Conservation (phyloP, 2,888 invertebrate genomes). For the Epinotia ramella region DNA sequence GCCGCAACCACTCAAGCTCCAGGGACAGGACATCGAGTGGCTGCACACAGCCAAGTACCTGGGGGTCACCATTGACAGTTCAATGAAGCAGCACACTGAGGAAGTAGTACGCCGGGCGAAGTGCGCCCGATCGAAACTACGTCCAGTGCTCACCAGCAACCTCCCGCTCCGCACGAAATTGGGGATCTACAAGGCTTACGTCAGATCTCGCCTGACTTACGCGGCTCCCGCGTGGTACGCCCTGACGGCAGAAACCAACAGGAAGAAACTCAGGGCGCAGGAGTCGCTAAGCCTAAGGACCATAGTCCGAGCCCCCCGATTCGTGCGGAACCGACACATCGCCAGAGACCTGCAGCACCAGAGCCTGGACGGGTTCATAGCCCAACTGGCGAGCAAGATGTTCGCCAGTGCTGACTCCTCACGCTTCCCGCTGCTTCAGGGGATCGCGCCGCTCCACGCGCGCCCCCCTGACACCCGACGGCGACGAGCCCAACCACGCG, state of each 20-base stretch:
- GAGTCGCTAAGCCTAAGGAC: neutral
- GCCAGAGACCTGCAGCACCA: too few species aligned
- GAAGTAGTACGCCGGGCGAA: neutral
- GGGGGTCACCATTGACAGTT: too few species aligned
- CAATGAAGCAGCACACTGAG: neutral
- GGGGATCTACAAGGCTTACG: constrained; percentile 24
- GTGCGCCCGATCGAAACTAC: neutral
- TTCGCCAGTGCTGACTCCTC: too few species aligned
- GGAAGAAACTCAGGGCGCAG: neutral
- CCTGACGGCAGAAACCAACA: neutral
- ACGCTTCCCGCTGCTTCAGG: too few species aligned
- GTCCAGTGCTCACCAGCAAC: neutral
- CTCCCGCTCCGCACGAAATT: neutral
- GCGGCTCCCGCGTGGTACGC: neutral
- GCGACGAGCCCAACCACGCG: too few species aligned
- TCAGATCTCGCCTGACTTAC: constrained; percentile 7
- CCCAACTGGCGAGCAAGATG: too few species aligned
- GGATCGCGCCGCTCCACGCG: too few species aligned
- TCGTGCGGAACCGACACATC: neutral
- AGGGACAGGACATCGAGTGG: too few species aligned
- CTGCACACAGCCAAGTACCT: too few species aligned
- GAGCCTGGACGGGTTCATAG: too few species aligned
- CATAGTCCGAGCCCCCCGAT: constrained; percentile 8
- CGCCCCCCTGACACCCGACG: too few species aligned
- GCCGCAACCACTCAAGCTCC: too few species aligned